phyloP scores from a whole-genome alignment of 2,113 vertebrate species.

The Casuarius casuarius region DNA sequence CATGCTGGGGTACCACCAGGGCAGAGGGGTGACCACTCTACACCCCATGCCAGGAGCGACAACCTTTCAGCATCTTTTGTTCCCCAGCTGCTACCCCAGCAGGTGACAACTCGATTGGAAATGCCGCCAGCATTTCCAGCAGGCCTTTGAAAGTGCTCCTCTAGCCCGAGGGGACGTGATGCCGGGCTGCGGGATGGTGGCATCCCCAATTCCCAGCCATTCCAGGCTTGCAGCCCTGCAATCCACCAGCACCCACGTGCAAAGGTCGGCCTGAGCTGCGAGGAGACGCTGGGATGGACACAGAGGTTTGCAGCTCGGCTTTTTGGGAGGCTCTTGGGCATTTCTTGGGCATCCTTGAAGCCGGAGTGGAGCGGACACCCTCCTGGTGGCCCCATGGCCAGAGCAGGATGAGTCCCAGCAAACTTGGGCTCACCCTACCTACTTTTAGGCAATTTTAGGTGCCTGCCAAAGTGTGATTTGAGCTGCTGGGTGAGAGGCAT shows the following conservation, averaged over 20 bases:
- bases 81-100: background rate
- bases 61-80: background rate
- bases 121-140: background rate
- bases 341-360: too few species aligned
- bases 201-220: background rate
- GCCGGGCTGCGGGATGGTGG: background rate
- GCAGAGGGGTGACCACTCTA: background rate
- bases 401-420: too few species aligned
- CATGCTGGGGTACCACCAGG: background rate
- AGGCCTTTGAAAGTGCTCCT: background rate
- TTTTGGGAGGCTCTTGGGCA: background rate
- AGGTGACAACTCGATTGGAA: background rate
- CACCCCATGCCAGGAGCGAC: background rate
- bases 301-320: background rate
- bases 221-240: background rate
- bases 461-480: too few species aligned
- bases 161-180: background rate
- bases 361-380: too few species aligned
- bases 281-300: background rate
- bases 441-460: too few species aligned
- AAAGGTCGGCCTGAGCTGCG: background rate
- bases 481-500: background rate
- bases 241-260: background rate
- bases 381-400: too few species aligned
- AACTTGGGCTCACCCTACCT: too few species aligned